These are phyloP conservation scores for Sciurus carolinensis DNA, from an alignment of 2,797 vertebrate genomes.

Conservation along the genomic window DNA sequence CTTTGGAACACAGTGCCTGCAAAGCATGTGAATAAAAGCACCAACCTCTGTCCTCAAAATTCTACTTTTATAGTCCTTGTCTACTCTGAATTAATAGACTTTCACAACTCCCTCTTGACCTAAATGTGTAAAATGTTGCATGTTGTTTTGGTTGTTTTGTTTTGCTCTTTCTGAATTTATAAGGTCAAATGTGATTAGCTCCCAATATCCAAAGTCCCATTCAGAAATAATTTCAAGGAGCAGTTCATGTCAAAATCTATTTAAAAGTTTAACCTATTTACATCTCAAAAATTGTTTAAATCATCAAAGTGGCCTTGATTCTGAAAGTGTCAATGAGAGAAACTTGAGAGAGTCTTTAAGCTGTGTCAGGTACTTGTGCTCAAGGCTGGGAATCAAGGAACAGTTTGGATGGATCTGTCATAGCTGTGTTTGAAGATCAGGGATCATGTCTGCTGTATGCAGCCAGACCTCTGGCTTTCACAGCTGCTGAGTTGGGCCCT, in stretches of 20 bases:
- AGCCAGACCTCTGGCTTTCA: constrained; percentile 57
- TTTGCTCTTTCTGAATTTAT: constrained; percentile 75
- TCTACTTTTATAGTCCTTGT: constrained; percentile 69
- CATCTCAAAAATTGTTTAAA: constrained; percentile 29
- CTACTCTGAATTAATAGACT: constrained; percentile 65
- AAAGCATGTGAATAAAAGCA: constrained; percentile 81
- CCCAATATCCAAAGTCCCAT: neutral
- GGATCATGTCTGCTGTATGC: neutral
- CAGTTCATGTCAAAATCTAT: constrained; percentile 45
- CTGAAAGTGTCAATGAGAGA: neutral
- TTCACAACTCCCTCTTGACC: constrained; percentile 69
- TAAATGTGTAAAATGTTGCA: constrained; percentile 73
- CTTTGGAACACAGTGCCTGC: constrained; percentile 76
- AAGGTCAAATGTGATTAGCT: constrained; percentile 62
- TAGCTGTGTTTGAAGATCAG: constrained; percentile 52
- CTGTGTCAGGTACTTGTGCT: neutral
- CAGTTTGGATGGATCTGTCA: constrained; percentile 19
- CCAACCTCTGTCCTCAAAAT: constrained; percentile 79
- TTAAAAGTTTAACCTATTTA: constrained; percentile 48
- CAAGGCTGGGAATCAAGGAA: neutral
- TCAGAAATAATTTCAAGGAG: constrained; percentile 67
- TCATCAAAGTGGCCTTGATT: constrained; percentile 53
- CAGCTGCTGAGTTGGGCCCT: constrained; percentile 16
- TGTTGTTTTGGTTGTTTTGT: constrained; percentile 61
- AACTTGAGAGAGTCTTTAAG: constrained; percentile 8